Base-by-base conservation (phyloP, 1,140 invertebrate species). In the Patella vulgata region DNA sequence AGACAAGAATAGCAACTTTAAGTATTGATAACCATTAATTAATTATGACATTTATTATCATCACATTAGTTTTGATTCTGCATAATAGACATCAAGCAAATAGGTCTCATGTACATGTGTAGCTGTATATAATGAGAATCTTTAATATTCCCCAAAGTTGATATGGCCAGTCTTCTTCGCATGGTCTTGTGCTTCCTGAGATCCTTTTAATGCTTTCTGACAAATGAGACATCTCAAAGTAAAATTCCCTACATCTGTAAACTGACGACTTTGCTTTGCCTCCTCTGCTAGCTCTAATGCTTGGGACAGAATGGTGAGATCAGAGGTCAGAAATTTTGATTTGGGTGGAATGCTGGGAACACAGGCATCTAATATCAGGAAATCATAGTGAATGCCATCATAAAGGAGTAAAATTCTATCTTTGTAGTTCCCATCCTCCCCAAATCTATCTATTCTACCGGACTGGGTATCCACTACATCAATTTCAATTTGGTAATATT, bases 301-400 rank as follows among this genome's bases (percentile, higher is more conserved):
- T 81, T 94, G 89, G 40, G 87, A 82, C 42, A 94, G 86, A 28
- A 95, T 87, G 8, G 84, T 85, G 56, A 90, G 86, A 80, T 97
- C 92, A 33, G 57, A 59, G 58, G 89, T 88, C 0, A 90, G 89
- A 79, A 97, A 97, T 60, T 94, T 89, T 9, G 94, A 95, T 81
- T 71, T 62, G 31, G 50, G 19, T 2, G 53, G 39, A 23, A 59
- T 62, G 9, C 50, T 62, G 17, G 71, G 59, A 47, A 83, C 86
- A 43, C 56, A 86, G 0, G 89, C 88, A 85, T 97, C 94, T 79
- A 96, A 87, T 77, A 94, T 92, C 1, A 98, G 82, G 1, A 95
- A 93, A 85, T 98, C 96, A 82, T 98, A 98, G 85, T 98, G 96
- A 61, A 97, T 94, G 23, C 96, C 96, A 86, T 98, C 95, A 82